A percentile compares a stretch with the other conserved stretches of the same genome.
Conservation (phyloP, 2,888 invertebrate genomes). For the Elysia crispata region DNA sequence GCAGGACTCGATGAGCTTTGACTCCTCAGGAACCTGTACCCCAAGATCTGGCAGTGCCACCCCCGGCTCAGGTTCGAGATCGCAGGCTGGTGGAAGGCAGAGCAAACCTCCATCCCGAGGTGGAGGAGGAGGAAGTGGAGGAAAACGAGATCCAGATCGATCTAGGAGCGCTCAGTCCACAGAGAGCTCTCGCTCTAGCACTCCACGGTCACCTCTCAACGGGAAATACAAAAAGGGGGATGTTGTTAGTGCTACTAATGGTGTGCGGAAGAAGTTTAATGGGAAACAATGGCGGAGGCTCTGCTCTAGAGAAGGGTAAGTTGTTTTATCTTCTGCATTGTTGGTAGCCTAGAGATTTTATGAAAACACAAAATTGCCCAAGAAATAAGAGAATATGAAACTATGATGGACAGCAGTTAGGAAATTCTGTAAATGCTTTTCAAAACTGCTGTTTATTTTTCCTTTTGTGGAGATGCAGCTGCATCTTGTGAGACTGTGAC, state of each 20-base stretch:
- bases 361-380: no score
- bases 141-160: conserved; percentile 67
- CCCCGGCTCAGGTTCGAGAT: conserved; percentile 77
- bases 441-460: no score
- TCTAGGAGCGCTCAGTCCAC: conserved; percentile 74
- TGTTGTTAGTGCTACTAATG: conserved; percentile 94
- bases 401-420: no score
- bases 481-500: no score
- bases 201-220: conserved; percentile 73
- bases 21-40: conserved; percentile 73
- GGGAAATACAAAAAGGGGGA: conserved; percentile 88
- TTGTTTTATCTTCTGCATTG: background rate
- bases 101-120: conserved; percentile 62
- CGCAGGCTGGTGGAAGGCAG: conserved; percentile 58
- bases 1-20: conserved; percentile 68
- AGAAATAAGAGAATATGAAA: no score
- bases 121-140: no score
- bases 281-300: conserved; percentile 99
- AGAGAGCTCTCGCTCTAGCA: conserved; percentile 74
- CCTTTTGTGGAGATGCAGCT: no score
- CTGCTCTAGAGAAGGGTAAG: conserved; percentile 92
- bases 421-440: no score
- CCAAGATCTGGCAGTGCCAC: conserved; percentile 90
- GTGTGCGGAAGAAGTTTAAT: conserved; percentile 99
- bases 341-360: background rate